Evolutionary conservation across 2,888 invertebrate species (phyloP).

Genomic region (Tipula helvola): DNA sequence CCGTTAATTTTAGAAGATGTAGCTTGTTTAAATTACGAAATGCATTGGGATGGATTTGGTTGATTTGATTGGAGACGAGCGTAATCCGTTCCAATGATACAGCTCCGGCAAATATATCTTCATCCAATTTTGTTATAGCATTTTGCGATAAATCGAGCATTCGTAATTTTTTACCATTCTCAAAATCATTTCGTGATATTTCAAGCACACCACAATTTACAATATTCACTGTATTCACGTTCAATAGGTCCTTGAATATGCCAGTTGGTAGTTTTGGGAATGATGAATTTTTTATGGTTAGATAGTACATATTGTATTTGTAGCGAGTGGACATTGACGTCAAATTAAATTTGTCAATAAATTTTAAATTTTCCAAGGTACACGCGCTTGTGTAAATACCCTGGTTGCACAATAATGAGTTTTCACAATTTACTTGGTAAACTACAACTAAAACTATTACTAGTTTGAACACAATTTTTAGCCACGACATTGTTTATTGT

Average conservation of each 20-base stretch:
- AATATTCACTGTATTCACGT: not conserved
- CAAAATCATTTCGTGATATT: not conserved
- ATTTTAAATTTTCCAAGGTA: not conserved
- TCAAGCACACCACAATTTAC: not conserved
- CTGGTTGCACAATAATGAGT: not conserved
- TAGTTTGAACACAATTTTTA: not conserved
- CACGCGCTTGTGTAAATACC: not conserved
- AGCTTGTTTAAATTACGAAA: not conserved
- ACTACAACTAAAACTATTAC: not conserved
- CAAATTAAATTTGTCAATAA: not conserved
- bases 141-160: not conserved
- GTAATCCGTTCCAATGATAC: not conserved
- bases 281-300: not conserved
- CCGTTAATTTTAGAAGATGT: not conserved
- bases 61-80: not conserved
- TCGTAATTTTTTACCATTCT: not conserved
- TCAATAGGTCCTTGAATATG: not conserved
- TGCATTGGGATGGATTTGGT: not conserved
- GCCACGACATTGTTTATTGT: not conserved
- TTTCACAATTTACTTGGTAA: not conserved
- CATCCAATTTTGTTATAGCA: not conserved
- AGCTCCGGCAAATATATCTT: not conserved
- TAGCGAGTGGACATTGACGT: not conserved
- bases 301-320: not conserved
- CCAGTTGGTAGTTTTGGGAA: not conserved